Base-by-base conservation (phyloP, 2,113 vertebrate genomes). In the Syrmaticus mikado region DNA sequence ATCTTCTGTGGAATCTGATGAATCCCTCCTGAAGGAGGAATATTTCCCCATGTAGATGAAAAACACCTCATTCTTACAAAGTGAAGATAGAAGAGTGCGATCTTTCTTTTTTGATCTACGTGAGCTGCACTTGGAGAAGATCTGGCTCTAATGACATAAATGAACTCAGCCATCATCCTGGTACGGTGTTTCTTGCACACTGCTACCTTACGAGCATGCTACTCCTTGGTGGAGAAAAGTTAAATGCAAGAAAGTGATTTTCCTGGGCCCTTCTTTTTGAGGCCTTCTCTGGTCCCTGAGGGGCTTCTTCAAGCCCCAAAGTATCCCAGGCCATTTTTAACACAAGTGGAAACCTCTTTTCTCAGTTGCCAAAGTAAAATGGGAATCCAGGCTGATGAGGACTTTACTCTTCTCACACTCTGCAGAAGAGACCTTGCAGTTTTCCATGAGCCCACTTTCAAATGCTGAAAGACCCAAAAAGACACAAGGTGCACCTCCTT, bases 221-320 rank as follows among this genome's bases (percentile, higher is more conserved):
- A 55, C 45, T 62, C 46, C 20, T n/a, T 14, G 1, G n/a, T 1
- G 41, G 16, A 0, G 2, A 19, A 8, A 81, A 53, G 6, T 25
- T 62, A 24, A 85, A 38, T 15, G 62, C 5, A 77, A 60, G 25
- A 64, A 41, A 14, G 13, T 73, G 10, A 5, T n/a, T 68, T 89
- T 28, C 3, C 0, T 8, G 40, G 22, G 15, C 7, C 6, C 2
- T 75, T 87, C 24, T 75, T 10, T 18, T 7, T 48, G 24, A 88
- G 16, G 8, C 53, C 17, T 85, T 46, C 50, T 50, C 55, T 48
- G 32, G 79, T 50, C 27, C 9, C 38, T 13, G 4, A 66, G 10
- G 16, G 82, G 65, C 7, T 38, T 50, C 11, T 65, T 30, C 53
- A 58, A 28, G 6, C 7, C 22, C 6, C 13, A 36, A 40, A n/a